Evolutionary conservation across 2,888 invertebrate species (phyloP), one percentile per base, ranked within the genome.

Genomic region (Lottia gigantea): DNA sequence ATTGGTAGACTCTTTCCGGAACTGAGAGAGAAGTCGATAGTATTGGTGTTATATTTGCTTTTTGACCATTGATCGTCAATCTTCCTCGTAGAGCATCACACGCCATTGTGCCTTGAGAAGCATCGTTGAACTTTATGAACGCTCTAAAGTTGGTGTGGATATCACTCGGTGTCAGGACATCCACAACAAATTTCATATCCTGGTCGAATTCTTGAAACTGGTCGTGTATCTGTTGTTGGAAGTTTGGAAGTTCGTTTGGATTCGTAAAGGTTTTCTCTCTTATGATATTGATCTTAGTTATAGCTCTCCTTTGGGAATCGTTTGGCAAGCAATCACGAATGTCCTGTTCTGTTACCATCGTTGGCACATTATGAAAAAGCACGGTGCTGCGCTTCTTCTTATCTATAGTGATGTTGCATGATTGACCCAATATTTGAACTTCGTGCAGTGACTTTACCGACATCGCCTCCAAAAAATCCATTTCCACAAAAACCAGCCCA

Each of bases 401-500:
- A 61, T 25, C 66, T n/a, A 16, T 7, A 26, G 46, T 16, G 31
- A 76, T 55, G n/a, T 11, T 64, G 19, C 71, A 72, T n/a, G 46
- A 3, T 46, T 47, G 45, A 15, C 45, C 47, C 31, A 66, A 45
- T 31, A 69, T 62, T 15, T 26, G 16, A 16, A 73, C 14, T 40
- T 16, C 14, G 1, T 63, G n/a, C 3, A 14, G n/a, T 46, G 8
- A 16, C 14, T 62, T 31, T 12, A 64, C 66, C 14, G n/a, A 4
- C 16, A 71, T 26, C 11, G 73, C 11, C 31, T 78, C 77, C 55
- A 75, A 80, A 11, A 72, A 71, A 19, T 66, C 68, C 25, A 81
- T 68, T 8, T 68, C 63, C n/a, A 81, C 79, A 72, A 77, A 83
- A 2, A 79, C 82, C 68, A 74, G 71, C n/a, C 80, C 82, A 67